These are phyloP conservation scores for Tetragnatha montana DNA, from an alignment of 2,888 invertebrate genomes.

Conservation along the genomic window DNA sequence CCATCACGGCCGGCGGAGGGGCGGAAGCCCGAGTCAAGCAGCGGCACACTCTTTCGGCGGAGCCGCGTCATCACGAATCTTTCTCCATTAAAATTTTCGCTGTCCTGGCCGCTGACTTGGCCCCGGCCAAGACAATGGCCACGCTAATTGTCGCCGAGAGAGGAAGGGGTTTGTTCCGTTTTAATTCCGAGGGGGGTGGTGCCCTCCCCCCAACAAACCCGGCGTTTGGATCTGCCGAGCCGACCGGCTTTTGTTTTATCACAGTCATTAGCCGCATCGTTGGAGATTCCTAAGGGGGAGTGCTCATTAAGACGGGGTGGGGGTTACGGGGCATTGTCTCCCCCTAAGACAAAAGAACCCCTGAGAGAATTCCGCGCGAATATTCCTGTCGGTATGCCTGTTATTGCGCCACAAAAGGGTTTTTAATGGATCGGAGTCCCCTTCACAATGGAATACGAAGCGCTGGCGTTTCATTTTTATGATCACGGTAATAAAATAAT, in stretches of 20 bases:
- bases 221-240: neutral
- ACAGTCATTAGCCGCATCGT: slow-evolving; percentile 58
- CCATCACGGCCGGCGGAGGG: neutral
- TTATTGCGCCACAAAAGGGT: slow-evolving; percentile 39
- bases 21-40: neutral
- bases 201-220: neutral
- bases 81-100: slow-evolving; percentile 36
- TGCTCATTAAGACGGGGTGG: neutral
- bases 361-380: neutral
- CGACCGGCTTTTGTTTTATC: slow-evolving; percentile 54
- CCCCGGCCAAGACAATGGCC: slow-evolving; percentile 46
- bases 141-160: slow-evolving; percentile 47
- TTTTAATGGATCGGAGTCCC: slow-evolving; percentile 5
- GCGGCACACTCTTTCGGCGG: neutral
- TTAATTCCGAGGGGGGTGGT: slow-evolving; percentile 46
- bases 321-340: slow-evolving; percentile 48
- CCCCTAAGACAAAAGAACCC: slow-evolving; percentile 48
- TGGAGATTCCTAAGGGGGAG: slow-evolving; percentile 21
- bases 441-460: slow-evolving; percentile 14
- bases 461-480: slow-evolving; percentile 35
- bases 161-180: slow-evolving; percentile 57
- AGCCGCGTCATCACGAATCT: neutral
- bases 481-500: slow-evolving; percentile 15
- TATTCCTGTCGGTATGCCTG: slow-evolving; percentile 44
- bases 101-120: slow-evolving; percentile 38